Evolutionary conservation across 2,797 vertebrate species (phyloP), one percentile per base, ranked within the genome.

Genomic region (Syngnathus acus): DNA sequence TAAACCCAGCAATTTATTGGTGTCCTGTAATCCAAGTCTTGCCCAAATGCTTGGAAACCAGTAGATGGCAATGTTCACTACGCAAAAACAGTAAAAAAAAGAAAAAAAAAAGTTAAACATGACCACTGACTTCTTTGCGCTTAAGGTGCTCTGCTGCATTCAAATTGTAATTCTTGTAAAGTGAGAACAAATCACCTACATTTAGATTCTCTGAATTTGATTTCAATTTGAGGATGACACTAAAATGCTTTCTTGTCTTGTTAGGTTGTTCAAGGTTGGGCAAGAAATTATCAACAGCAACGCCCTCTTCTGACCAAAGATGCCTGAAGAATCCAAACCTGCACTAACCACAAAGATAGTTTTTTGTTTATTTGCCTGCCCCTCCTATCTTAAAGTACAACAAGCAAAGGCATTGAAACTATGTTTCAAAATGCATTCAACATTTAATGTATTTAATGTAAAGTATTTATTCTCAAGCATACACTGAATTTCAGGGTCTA

Each of bases 261-360:
- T 19, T 86, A 98, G 95, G 89, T 94, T 76, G 85, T 92, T 9
- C 92, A 91, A 0, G 86, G 92, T 53, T 95, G 94, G 95, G 90
- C 90, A 51, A 90, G 88, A 71, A 76, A 88, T 17, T 93, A 93
- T 71, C 94, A 93, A 0, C 90, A 95, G 72, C 89, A 85, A 47
- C 89, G 88, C 63, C 88, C 93, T 78, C 90, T 92, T 0, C 88
- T 92, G 58, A 70, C 90, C 78, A 93, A 94, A 85, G 92, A 95
- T 23, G 89, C 89, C 64, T 92, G 87, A 91, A 62, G 14, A 45
- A 40, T 43, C 6, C 17, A 54, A 69, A 71, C 65, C 23, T 13
- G 57, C 66, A 53, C 37, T 65, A 2, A 62, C 10, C 38, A 26
- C 13, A 62, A 43, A 8, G 14, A 32, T 14, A 51, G n/a, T 16